Evolutionary conservation across 2,888 invertebrate species (phyloP), one percentile per base, ranked within the genome.

Genomic region (Drosophila merina): DNA sequence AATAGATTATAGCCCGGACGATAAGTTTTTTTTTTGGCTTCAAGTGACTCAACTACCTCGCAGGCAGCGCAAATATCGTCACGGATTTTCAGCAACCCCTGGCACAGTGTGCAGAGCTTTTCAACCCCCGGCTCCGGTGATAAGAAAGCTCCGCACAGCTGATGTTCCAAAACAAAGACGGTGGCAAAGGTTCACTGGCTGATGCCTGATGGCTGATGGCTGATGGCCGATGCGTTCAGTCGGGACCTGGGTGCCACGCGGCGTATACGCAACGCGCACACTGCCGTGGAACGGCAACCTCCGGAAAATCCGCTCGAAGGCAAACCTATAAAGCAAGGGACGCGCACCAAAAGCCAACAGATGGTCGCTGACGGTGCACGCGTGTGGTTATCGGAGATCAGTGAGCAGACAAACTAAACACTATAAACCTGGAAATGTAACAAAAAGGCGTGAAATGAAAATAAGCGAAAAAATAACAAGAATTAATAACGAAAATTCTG

Each of bases 131-230:
- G 68, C 49, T 14, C 28, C 36, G 14, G 47, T 87, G 82, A 83
- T 83, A 83, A 87, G 82, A 87, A 83, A 83, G 82, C 82, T 83
- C 50, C 44, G 38, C 45, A 56, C 82, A 83, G 82, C 82, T 87
- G 82, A 75, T 76, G 70, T 63, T 14, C 70, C 75, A 75, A 72
- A 85, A 85, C 76, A 74, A 72, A 66, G 40, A 44, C 25, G 30
- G 77, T 82, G 74, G 79, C 86, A 58, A 60, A 48, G 70, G 49
- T 31, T 71, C 47, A 26, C 47, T 25, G 63, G 33, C 49, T 62
- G 83, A 20, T 1, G 20, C 1, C 20, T 14, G 83, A 20, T 1
- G 20, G 20, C 20, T 14, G 83, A 50, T 56, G 72, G 57, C 55
- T 20, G 20, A 20, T 20, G 2, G 20, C 20, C 20, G 20, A 20